Evolutionary conservation across 2,888 invertebrate genomes (phyloP).

Genomic region (Papilio protenor): DNA sequence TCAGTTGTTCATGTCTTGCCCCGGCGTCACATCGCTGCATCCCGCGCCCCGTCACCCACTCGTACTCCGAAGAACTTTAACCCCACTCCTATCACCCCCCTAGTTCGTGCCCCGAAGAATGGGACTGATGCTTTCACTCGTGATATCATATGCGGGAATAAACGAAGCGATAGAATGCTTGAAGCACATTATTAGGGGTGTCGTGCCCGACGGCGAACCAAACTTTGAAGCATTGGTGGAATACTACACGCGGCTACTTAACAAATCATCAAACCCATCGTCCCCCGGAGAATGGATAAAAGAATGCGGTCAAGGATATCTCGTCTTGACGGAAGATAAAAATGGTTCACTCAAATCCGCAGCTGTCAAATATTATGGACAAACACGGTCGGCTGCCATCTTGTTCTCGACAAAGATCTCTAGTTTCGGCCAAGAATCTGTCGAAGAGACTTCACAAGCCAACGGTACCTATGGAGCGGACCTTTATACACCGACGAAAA

Average conservation of each 20-base stretch:
- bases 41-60: conserved; percentile 69
- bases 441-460: conserved; percentile 68
- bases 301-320: conserved; percentile 76
- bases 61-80: conserved; percentile 56
- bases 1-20: conserved; percentile 84
- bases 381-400: conserved; percentile 73
- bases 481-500: conserved; percentile 77
- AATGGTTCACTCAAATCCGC: conserved; percentile 72
- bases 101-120: conserved; percentile 68
- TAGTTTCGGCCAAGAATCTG: conserved; percentile 80
- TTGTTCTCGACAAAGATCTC: conserved; percentile 82
- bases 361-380: conserved; percentile 75
- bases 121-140: conserved; percentile 90
- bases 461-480: conserved; percentile 76
- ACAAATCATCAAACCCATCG: conserved; percentile 63
- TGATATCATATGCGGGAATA: conserved; percentile 90
- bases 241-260: conserved; percentile 71
- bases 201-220: conserved; percentile 71
- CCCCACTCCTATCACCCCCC: conserved; percentile 54
- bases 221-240: conserved; percentile 73
- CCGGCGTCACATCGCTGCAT: conserved; percentile 77
- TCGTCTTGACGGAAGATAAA: conserved; percentile 70
- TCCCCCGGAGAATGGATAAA: conserved; percentile 66
- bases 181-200: conserved; percentile 77
- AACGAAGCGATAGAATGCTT: conserved; percentile 87